phyloP scores from a whole-genome alignment of 2,113 vertebrate species.

The Oncorhynchus kisutch region DNA sequence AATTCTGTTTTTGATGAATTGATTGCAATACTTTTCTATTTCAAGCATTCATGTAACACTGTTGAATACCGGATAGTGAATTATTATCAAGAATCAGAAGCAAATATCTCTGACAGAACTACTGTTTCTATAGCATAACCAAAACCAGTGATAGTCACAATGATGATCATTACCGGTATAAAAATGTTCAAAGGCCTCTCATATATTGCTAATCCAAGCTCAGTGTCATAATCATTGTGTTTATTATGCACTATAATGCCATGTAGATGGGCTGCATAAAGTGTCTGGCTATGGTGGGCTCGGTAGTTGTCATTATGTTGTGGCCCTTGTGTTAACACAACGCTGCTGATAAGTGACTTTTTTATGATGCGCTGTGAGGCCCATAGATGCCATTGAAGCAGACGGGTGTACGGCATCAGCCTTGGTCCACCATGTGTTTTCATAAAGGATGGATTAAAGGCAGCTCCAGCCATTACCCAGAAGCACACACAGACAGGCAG shows the following conservation, averaged over 20 bases:
- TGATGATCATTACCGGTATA: too few relatives aligned
- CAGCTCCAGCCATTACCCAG: neutral
- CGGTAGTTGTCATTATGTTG: neutral
- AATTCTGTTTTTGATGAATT: neutral
- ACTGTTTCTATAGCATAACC: too few relatives aligned
- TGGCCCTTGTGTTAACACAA: neutral
- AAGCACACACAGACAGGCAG: neutral
- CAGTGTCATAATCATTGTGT: conserved; percentile 4
- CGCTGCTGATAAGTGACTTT: conserved; percentile 35
- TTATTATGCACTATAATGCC: neutral
- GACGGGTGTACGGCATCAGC: neutral
- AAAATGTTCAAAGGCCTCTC: neutral
- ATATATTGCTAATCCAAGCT: conserved; percentile 8
- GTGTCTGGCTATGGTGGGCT: neutral
- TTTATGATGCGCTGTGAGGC: conserved; percentile 38
- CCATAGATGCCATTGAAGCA: conserved; percentile 35
- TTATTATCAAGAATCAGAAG: too few relatives aligned
- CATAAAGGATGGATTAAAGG: conserved; percentile 3
- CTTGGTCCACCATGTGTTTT: neutral
- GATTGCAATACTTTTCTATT: too few relatives aligned
- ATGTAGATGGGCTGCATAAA: neutral
- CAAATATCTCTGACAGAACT: too few relatives aligned
- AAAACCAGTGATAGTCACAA: too few relatives aligned
- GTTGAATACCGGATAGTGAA: too few relatives aligned
- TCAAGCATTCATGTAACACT: too few relatives aligned